Evolutionary conservation across 2,888 invertebrate species (phyloP), one percentile per base, ranked within the genome.

Genomic region (Macrophya alboannulata): DNA sequence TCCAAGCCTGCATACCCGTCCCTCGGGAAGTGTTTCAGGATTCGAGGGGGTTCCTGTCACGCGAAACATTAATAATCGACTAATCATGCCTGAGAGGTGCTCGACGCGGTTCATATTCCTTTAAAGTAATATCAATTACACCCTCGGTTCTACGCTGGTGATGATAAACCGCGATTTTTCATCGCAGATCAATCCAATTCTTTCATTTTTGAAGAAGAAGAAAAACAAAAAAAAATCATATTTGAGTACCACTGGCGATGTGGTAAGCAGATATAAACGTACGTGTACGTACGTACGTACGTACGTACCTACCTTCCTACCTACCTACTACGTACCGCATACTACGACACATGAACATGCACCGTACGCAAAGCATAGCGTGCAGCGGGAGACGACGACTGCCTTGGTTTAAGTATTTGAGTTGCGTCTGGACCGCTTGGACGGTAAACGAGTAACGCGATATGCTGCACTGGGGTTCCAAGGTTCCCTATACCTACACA

Each of bases 381-480:
- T 43, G 43, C 72, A 21, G 45, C 72, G 21, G 21, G 72, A 45
- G 72, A 48, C 48, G 84, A 21, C 17, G 72, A 31, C 81, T 85
- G 85, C 81, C 81, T 85, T 71, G 82, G 51, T 82, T 85, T 51
- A 48, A 72, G 81, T 72, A 85, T 85, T 85, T 82, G 85, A 85
- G 68, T 43, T 68, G 82, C 82, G 82, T 71, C 65, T 68, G 51
- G 85, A 65, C 72, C 82, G 65, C 82, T 74, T 71, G 76, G 76
- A 81, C 81, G 65, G 85, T 77, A 85, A 81, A 71, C 85, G 85
- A 83, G 85, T 85, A 85, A 85, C 85, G 85, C 85, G 85, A 85
- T 85, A 85, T 82, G 77, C 82, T 68, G 74, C 37, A 62, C 62
- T 59, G 1, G 59, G 79, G 79, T 79, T 59, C 79, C 79, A 79